phyloP scores from a whole-genome alignment of 2,797 vertebrate species.

The Triplophysa yarkandensis region DNA sequence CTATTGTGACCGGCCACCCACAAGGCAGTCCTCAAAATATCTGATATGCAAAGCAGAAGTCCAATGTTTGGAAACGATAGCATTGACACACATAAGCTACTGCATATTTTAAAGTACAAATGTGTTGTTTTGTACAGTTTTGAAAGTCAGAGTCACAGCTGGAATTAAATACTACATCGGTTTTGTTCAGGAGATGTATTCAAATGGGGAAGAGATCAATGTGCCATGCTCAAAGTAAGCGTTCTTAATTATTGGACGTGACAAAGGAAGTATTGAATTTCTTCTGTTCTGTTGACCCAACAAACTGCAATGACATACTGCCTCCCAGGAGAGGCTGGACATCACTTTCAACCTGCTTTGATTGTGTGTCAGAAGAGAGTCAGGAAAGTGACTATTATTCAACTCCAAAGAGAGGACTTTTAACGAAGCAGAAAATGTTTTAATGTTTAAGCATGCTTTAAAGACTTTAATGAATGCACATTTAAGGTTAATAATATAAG shows the following conservation, averaged over 20 bases:
- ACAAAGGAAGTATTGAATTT: constrained; percentile 52
- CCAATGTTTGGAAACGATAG: neutral
- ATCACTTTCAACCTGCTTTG: constrained; percentile 32
- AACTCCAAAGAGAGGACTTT: neutral
- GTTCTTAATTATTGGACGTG: constrained; percentile 44
- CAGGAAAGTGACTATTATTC: constrained; percentile 3
- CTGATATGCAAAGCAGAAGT: constrained; percentile 21
- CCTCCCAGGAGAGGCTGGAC: constrained; percentile 26
- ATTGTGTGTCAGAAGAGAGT: constrained; percentile 10
- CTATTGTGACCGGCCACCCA: constrained; percentile 61
- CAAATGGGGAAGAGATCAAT: constrained; percentile 42
- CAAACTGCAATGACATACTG: constrained; percentile 37
- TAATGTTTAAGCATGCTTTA: too few species aligned
- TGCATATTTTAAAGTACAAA: neutral
- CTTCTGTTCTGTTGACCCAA: constrained; percentile 45
- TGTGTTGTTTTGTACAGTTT: neutral
- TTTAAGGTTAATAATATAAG: too few species aligned
- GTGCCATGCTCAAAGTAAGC: constrained; percentile 39
- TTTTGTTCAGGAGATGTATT: constrained; percentile 28
- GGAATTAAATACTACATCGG: constrained; percentile 7
- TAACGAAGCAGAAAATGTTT: neutral
- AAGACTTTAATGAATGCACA: too few species aligned
- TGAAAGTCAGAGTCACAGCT: neutral
- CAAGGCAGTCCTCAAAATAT: constrained; percentile 30
- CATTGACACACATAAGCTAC: neutral